Evolutionary conservation across 2,113 vertebrate genomes (phyloP).

Genomic region (Crotalus helleri): DNA sequence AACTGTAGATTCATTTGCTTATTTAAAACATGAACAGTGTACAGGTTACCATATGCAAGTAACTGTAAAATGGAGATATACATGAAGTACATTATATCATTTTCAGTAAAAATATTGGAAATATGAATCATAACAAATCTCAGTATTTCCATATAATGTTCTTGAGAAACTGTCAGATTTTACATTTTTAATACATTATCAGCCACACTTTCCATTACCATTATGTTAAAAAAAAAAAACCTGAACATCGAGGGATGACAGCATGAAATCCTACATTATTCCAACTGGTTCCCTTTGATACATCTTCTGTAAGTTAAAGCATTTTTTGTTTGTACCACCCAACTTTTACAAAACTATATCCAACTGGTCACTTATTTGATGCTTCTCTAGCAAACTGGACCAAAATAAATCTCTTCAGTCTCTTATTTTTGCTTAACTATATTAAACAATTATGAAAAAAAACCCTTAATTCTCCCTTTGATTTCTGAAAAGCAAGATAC

Average conservation of each 20-base stretch:
- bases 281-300: not conserved
- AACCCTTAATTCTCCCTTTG: not conserved
- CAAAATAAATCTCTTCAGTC: not conserved
- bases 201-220: not conserved
- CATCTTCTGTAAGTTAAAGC: not conserved
- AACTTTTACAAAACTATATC: not conserved
- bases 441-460: not conserved
- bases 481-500: not conserved
- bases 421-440: not conserved
- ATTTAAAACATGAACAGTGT: not conserved
- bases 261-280: not conserved
- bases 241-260: not conserved
- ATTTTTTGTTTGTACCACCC: not conserved
- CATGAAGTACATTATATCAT: not conserved
- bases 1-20: not conserved
- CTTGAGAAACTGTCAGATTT: not conserved
- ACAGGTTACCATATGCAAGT: not conserved
- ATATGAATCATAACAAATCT: not conserved
- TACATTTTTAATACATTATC: rapidly evolving
- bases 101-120: not conserved
- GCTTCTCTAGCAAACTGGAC: not conserved
- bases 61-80: not conserved
- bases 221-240: not conserved
- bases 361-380: not conserved
- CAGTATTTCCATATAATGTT: not conserved